Base-by-base conservation (phyloP, 2,113 vertebrate species). In the Sinocyclocheilus grahami region DNA sequence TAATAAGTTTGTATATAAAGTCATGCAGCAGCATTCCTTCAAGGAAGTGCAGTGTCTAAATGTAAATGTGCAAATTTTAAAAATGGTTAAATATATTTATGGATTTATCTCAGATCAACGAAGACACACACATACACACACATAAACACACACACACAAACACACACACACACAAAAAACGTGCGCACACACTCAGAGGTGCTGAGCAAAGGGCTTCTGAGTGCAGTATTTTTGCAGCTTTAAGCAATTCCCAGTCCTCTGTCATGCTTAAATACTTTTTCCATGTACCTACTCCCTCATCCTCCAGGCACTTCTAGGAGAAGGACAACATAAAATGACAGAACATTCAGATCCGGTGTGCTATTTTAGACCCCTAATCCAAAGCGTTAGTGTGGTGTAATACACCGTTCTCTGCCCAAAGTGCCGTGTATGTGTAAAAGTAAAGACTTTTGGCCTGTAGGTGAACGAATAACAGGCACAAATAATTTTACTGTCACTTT, bases 181-280 rank as follows among this genome's bases (percentile, higher is more conserved):
- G 30, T 33, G 30, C 30, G 30, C 27, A 71, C 33, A 13, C 22
- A 16, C 39, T 12, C 22, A 27, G 74, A 77, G 74, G 74, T 6
- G 75, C 92, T 84, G 87, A 91, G 87, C 85, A 87, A 77, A 91
- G 89, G 88, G 83, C 87, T 92, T 94, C 87, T 90, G 86, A 92
- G 90, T 91, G 91, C 88, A 78, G 63, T 87, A 85, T 92, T 92
- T 83, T 88, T 92, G 88, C 87, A 88, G 89, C 88, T 92, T 90
- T 85, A 86, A 88, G 90, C 92, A 89, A 93, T 91, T 92, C 91
- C 89, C 84, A 83, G 65, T 89, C 75, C 86, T 89, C 89, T 86
- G 87, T 91, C 87, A 89, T 90, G 87, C 91, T 92, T 93, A 92
- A 92, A 93, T 91, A 93, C 88, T 86, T 92, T 90, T 89, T 89